phyloP scores from a whole-genome alignment of 2,888 invertebrate genomes.

The Nysson spinosus region DNA sequence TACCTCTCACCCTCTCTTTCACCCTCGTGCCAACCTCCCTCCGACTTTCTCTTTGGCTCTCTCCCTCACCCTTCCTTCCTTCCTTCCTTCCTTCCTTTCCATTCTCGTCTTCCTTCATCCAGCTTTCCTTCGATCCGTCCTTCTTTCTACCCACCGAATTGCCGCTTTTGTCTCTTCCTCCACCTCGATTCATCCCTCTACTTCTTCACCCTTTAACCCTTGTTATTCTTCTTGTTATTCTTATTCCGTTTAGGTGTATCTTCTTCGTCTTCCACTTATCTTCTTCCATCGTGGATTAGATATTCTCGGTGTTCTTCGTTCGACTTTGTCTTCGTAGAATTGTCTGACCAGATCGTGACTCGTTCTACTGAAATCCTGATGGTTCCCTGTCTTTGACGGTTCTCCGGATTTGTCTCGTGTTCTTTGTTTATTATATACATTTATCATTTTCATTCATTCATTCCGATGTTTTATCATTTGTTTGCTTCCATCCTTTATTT shows the following conservation, averaged over 20 bases:
- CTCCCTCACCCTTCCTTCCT: not conserved
- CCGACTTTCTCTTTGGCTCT: constrained; percentile 3
- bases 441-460: no score
- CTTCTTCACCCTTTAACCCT: constrained; percentile 28
- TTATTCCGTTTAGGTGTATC: constrained; percentile 71
- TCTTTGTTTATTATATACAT: no score
- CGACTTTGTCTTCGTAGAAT: no score
- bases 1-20: constrained; percentile 13
- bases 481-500: no score
- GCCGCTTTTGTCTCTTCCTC: constrained; percentile 1
- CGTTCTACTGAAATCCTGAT: no score
- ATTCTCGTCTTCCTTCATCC: constrained; percentile 22
- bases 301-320: no score
- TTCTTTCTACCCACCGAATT: constrained; percentile 11
- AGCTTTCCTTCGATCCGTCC: not conserved
- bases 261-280: not conserved
- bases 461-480: no score
- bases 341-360: no score
- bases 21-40: constrained; percentile 60
- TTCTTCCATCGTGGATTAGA: no score
- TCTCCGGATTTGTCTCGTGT: no score
- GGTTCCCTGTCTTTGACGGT: no score
- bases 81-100: constrained; percentile 53
- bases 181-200: constrained; percentile 56
- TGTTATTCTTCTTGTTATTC: constrained; percentile 59